Percentiles rank a stretch among this genome's conserved stretches.
phyloP scores from a whole-genome alignment of 2,797 vertebrate species.

The Myotis pilosus region DNA sequence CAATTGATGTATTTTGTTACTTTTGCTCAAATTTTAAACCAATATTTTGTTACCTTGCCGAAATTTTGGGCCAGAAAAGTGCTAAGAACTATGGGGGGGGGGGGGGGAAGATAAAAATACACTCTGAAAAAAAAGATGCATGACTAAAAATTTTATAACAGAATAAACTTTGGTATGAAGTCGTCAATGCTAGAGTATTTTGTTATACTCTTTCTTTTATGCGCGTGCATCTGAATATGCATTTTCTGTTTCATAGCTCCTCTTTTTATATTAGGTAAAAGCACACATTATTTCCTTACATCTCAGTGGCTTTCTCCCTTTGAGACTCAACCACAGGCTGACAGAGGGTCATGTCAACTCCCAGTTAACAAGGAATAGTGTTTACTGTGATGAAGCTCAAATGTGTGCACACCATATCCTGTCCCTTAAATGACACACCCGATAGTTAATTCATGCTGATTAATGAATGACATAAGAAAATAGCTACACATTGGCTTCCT shows the following conservation, averaged over 20 bases:
- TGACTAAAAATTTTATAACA: conserved; percentile 13
- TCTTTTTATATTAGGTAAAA: conserved; percentile 45
- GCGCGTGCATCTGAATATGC: background rate
- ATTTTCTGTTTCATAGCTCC: background rate
- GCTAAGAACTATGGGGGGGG: background rate
- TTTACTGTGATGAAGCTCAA: conserved; percentile 33
- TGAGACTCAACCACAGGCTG: conserved; percentile 41
- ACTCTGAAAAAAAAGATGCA: background rate
- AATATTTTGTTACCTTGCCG: background rate
- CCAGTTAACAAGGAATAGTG: conserved; percentile 36
- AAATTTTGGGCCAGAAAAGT: background rate
- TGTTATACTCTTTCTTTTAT: background rate
- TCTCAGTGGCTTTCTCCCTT: background rate
- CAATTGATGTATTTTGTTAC: background rate
- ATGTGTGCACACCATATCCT: conserved; percentile 35
- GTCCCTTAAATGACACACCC: conserved; percentile 7
- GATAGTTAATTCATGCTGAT: conserved; percentile 29
- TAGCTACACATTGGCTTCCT: background rate
- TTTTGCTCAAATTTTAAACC: background rate
- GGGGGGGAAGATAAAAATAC: background rate
- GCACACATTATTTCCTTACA: background rate
- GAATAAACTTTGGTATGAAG: background rate
- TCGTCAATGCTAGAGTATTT: background rate
- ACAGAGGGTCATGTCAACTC: conserved; percentile 38
- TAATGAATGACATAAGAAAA: conserved; percentile 19